Conservation (phyloP, 2,888 invertebrate species). For the Dryadula phaetusa region DNA sequence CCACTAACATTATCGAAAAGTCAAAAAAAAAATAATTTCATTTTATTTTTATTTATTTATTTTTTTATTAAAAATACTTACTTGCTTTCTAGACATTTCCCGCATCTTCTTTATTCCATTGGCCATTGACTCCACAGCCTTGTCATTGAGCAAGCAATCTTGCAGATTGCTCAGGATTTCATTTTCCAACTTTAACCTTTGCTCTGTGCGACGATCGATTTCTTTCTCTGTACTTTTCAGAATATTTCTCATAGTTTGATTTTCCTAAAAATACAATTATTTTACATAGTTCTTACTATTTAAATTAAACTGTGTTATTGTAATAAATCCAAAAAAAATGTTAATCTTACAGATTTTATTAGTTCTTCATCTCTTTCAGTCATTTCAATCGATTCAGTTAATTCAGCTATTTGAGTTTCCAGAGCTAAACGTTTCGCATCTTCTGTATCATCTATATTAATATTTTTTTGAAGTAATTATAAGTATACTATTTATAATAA, state of each 20-base stretch:
- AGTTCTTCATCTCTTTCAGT: conserved; percentile 85
- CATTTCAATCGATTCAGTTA: conserved; percentile 84
- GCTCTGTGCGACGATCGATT: conserved; percentile 75
- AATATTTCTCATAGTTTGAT: conserved; percentile 71
- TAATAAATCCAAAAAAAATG: background rate
- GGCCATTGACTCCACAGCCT: conserved; percentile 85
- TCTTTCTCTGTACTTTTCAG: conserved; percentile 68
- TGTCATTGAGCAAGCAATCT: conserved; percentile 88
- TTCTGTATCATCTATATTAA: conserved; percentile 76
- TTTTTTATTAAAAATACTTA: conserved; percentile 48
- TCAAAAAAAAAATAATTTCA: background rate
- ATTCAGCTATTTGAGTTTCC: conserved; percentile 82
- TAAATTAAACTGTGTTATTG: background rate
- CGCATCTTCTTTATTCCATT: conserved; percentile 78
- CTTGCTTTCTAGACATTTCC: conserved; percentile 78
- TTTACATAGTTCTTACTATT: background rate
- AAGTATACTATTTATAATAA: too few species aligned
- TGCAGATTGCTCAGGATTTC: conserved; percentile 86
- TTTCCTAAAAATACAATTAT: conserved; percentile 65
- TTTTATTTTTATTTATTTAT: background rate
- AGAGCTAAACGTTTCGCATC: conserved; percentile 76
- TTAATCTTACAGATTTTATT: conserved; percentile 65
- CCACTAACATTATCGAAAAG: background rate
- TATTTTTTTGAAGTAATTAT: background rate
- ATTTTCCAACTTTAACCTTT: conserved; percentile 86